Evolutionary conservation across 2,888 invertebrate species (phyloP).

Genomic region (Caenorhabditis wallacei): DNA sequence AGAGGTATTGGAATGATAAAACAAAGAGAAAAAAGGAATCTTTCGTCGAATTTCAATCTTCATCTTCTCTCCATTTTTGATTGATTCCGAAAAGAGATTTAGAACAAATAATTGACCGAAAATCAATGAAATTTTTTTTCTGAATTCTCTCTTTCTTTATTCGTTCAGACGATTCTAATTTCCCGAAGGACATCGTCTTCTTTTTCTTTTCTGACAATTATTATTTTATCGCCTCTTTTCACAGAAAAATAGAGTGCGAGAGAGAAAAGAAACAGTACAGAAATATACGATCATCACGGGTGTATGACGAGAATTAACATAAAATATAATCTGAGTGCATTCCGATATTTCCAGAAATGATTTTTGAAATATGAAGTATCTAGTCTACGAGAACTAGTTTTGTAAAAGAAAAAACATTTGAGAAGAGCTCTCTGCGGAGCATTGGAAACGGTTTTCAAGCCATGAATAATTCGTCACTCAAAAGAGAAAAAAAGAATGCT

Average conservation of each 20-base stretch:
- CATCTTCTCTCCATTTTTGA: neutral
- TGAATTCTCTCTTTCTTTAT: slow-evolving; percentile 4
- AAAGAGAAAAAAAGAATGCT: neutral
- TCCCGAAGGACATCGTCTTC: slow-evolving; percentile 22
- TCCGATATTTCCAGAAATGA: slow-evolving; percentile 2
- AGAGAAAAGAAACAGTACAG: slow-evolving; percentile 20
- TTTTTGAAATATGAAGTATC: slow-evolving; percentile 17
- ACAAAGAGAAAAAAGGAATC: slow-evolving; percentile 11
- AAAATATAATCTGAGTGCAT: slow-evolving; percentile 4
- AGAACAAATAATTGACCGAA: slow-evolving; percentile 18
- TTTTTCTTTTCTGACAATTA: neutral
- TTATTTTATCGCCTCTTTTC: slow-evolving; percentile 7
- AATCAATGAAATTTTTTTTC: slow-evolving; percentile 18
- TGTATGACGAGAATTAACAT: slow-evolving; percentile 15
- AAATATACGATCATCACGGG: neutral
- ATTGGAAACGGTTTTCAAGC: slow-evolving; percentile 26
- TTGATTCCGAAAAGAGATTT: neutral
- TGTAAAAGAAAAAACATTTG: slow-evolving; percentile 6
- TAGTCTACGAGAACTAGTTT: slow-evolving; percentile 7
- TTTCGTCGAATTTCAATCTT: slow-evolving; percentile 20
- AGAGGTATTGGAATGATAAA: slow-evolving; percentile 7
- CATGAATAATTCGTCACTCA: slow-evolving; percentile 21
- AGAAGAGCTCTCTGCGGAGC: slow-evolving; percentile 2
- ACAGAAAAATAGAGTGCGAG: slow-evolving; percentile 15
- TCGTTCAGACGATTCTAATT: slow-evolving; percentile 9